Evolutionary conservation across 2,797 vertebrate genomes (phyloP).

Genomic region (Peromyscus aztecus): DNA sequence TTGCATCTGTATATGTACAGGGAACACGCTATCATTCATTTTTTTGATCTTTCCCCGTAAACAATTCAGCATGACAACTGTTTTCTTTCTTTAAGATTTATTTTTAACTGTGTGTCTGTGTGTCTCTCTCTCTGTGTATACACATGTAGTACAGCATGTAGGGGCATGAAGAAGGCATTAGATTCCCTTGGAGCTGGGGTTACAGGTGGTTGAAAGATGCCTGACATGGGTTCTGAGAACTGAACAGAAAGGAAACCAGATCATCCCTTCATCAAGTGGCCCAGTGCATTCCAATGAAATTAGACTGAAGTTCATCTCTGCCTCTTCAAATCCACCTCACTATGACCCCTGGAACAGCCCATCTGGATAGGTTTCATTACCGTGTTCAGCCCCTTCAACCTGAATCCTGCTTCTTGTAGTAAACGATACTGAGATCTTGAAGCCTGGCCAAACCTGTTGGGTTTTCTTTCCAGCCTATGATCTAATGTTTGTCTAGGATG

Average conservation of each 20-base stretch:
- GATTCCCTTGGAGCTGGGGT: neutral
- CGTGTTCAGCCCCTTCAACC: neutral
- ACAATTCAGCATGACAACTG: neutral
- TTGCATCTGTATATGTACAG: neutral
- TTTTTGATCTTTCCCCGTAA: neutral
- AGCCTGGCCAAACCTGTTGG: neutral
- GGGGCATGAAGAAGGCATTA: neutral
- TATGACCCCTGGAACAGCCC: neutral
- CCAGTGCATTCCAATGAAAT: accelerated
- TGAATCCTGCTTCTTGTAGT: neutral
- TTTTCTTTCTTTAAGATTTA: neutral
- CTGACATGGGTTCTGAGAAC: neutral
- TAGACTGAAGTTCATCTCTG: neutral
- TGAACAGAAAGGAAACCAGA: neutral
- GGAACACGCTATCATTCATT: neutral
- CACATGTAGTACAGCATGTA: neutral
- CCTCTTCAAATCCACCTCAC: neutral
- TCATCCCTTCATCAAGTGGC: neutral
- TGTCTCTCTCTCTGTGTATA: neutral
- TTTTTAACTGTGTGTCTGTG: neutral
- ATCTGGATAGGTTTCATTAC: neutral
- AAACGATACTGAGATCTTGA: neutral
- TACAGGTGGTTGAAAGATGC: neutral
- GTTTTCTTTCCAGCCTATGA: neutral
- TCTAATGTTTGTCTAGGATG: neutral